Base-by-base conservation (phyloP, 1,140 invertebrate species). In the Trichonephila inaurata region DNA sequence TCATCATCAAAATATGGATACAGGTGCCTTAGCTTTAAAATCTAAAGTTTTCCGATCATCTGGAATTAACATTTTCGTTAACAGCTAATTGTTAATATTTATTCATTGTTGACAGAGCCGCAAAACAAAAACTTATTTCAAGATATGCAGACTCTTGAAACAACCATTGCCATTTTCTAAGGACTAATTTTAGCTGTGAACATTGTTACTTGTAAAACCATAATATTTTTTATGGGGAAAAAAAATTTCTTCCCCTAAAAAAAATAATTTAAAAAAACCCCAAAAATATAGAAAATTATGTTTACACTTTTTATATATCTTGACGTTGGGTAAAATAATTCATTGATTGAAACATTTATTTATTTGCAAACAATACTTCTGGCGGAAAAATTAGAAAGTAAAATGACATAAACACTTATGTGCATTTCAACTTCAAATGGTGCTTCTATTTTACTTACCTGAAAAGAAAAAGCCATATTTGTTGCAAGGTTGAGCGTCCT, bases 1-100 rank as follows among this genome's bases (percentile, higher is more conserved):
- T 92, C 90, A 83, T 94, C 94, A 44, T 94, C 94, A 8, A 94
- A 92, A 89, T 21, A 94, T 89, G 5, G 90, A 66, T 85, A 92
- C 64, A 21, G 91, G 90, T 14, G 90, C 85, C 21, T 85, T 92
- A n/a, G 90, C 90, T 24, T 88, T 94, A 83, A 82, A 92, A n/a
- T 94, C 94, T 87, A 94, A 89, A 2, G 69, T 18, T 64, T 92
- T 91, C 58, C 33, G 89, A n/a, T 72, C 72, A 18, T 93, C 92
- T 24, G 51, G 19, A 21, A 89, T 69, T 10, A 62, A 87, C 87
- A 90, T 94, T 21, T n/a, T 24, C 18, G n/a, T 60, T 18, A 82
- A 44, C 7, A 40, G 16, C 18, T 24, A 21, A 72, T 82, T 82
- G 19, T 19, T 19, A 40, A n/a, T 19, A 82, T 16, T 51, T 19